A percentile compares a stretch with the other conserved stretches of the same genome.
Evolutionary conservation across 2,888 invertebrate species (phyloP).

Genomic region (Leucoptera coffeella): DNA sequence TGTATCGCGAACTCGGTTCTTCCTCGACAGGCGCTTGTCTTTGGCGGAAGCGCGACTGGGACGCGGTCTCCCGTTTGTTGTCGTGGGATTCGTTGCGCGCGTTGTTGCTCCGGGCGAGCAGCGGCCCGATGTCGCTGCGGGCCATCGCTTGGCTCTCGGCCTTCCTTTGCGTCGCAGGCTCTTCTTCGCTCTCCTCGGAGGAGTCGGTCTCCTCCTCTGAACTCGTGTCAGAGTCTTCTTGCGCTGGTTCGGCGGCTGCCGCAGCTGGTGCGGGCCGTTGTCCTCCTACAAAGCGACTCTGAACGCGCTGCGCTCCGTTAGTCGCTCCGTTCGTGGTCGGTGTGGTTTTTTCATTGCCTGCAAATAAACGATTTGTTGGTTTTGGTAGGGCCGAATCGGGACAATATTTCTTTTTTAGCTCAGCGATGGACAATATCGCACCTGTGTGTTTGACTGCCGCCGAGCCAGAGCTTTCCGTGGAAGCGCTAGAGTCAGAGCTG

Average conservation of each 20-base stretch:
- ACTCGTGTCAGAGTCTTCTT: conserved; percentile 66
- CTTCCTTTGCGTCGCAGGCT: conserved; percentile 47
- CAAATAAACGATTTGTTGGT: conserved; percentile 34
- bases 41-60: conserved; percentile 29
- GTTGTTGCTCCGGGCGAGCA: conserved; percentile 72
- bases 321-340: conserved; percentile 48
- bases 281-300: conserved; percentile 73
- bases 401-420: conserved; percentile 66
- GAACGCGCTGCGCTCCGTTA: conserved; percentile 67
- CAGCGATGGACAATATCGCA: conserved; percentile 67
- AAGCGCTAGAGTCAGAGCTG: conserved; percentile 73
- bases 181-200: conserved; percentile 74
- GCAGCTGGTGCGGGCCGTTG: conserved; percentile 60
- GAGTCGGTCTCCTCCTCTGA: conserved; percentile 75
- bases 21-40: conserved; percentile 47
- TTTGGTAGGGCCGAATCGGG: conserved; percentile 39
- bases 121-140: conserved; percentile 61
- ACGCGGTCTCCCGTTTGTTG: conserved; percentile 35
- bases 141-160: conserved; percentile 49
- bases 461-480: conserved; percentile 75
- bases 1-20: conserved; percentile 45
- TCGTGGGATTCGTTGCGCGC: conserved; percentile 59
- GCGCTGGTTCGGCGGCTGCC: conserved; percentile 58
- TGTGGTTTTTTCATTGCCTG: conserved; percentile 44
- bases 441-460: conserved; percentile 59